phyloP scores from a whole-genome alignment of 2,113 vertebrate species.

The Leptobrachium ailaonicum region DNA sequence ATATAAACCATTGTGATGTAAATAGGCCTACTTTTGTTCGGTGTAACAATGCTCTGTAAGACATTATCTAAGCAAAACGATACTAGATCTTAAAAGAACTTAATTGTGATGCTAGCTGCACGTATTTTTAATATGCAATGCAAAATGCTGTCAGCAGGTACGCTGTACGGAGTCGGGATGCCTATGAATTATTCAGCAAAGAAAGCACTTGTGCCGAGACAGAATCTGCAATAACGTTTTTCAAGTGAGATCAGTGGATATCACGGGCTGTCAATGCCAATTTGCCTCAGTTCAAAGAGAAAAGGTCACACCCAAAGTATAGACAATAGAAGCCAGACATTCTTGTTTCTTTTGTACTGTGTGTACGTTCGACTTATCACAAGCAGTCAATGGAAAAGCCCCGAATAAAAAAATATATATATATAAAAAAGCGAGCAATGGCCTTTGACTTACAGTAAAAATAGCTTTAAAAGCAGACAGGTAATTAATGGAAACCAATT shows the following conservation, averaged over 20 bases:
- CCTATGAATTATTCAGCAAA: slow-evolving; percentile 66
- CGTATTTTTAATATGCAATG: slow-evolving; percentile 53
- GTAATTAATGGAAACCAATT: too few relatives aligned
- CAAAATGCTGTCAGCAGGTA: slow-evolving; percentile 63
- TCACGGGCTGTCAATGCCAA: slow-evolving; percentile 60
- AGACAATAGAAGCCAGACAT: slow-evolving; percentile 52
- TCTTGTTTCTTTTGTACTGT: slow-evolving; percentile 42
- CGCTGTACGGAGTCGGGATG: slow-evolving; percentile 54
- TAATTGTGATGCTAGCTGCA: slow-evolving; percentile 59
- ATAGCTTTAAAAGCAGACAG: neutral
- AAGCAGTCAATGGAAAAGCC: neutral
- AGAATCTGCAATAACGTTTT: slow-evolving; percentile 64
- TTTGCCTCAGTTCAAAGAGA: slow-evolving; percentile 58
- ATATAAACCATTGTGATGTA: slow-evolving; percentile 50
- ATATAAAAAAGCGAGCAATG: neutral
- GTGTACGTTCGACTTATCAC: slow-evolving; percentile 11
- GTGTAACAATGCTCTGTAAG: slow-evolving; percentile 51
- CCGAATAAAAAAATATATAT: neutral
- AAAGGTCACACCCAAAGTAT: slow-evolving; percentile 62
- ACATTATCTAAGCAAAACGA: slow-evolving; percentile 58
- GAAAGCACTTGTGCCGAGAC: slow-evolving; percentile 59
- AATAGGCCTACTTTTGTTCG: slow-evolving; percentile 53
- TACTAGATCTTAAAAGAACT: slow-evolving; percentile 51
- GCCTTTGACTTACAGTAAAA: neutral
- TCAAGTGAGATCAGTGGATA: slow-evolving; percentile 62